Conservation (phyloP, 2,888 invertebrate genomes). For the Parthenolecanium corni region DNA sequence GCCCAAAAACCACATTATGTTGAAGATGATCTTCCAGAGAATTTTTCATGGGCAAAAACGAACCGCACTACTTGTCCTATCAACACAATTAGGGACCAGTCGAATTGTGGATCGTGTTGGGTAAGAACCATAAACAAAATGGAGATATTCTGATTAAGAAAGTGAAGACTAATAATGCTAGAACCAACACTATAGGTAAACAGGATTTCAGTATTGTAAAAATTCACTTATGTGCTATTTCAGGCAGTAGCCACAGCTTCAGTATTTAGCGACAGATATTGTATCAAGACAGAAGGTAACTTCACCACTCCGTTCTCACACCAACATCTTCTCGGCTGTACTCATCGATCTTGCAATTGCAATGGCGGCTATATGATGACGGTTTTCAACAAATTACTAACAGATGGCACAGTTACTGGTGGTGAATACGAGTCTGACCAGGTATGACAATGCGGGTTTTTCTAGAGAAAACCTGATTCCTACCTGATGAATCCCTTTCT, state of each 20-base stretch:
- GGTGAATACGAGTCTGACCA: slow-evolving; percentile 25
- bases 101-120: slow-evolving; percentile 81
- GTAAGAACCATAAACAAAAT: slow-evolving; percentile 40
- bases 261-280: slow-evolving; percentile 30
- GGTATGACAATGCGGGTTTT: no score
- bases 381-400: slow-evolving; percentile 1
- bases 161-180: no score
- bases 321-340: slow-evolving; percentile 24
- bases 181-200: no score
- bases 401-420: slow-evolving; percentile 29
- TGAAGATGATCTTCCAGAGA: background rate
- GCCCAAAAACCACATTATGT: no score
- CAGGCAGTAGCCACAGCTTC: slow-evolving; percentile 30
- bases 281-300: slow-evolving; percentile 25
- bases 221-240: no score
- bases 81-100: slow-evolving; percentile 70
- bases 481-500: no score
- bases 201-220: no score
- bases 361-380: slow-evolving; percentile 23
- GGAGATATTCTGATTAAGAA: background rate
- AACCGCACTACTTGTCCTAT: slow-evolving; percentile 70
- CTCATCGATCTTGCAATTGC: slow-evolving; percentile 27
- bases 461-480: no score
- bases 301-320: slow-evolving; percentile 20
- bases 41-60: slow-evolving; percentile 44